Evolutionary conservation across 2,797 vertebrate genomes (phyloP), one percentile per base, ranked within the genome.

Genomic region (Chelon labrosus): DNA sequence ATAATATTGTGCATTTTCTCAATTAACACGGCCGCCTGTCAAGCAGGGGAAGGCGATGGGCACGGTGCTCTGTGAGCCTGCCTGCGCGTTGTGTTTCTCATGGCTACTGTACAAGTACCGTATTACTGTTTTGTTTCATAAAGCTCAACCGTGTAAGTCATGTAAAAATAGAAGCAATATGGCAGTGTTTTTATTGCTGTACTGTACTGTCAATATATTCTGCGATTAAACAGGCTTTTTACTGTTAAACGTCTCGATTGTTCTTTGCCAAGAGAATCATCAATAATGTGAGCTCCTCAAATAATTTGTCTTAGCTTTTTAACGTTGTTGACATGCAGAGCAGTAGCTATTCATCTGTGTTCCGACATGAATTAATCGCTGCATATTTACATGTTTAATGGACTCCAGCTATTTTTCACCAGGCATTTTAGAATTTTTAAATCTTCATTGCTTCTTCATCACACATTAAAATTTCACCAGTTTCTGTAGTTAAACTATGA

Each of bases 141-240:
- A 85, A 44, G 88, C 87, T 90, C 88, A 85, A 85, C 86, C 84
- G 85, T 89, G 85, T 82, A 87, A 89, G 84, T 93, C 85, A 79
- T 91, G 90, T 92, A 90, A 89, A 91, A 89, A 89, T 88, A 90
- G 86, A 79, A 90, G 85, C 85, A 85, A 85, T 90, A 90, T 87
- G 89, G 85, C 89, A 87, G 90, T 84, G 85, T 89, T 92, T 93
- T 90, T 93, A 93, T 89, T 89, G 86, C 92, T 92, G 85, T 89
- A 88, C 77, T 82, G 82, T 91, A 84, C 87, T 90, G 86, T 91
- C 92, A 83, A 85, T 94, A 92, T 94, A 93, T 89, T 90, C 91
- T 90, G 88, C 89, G 86, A 93, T 89, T 93, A 94, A 94, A 94
- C 77, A 62, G 80, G 82, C 86, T 88, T 93, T 92, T 89, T 93